phyloP scores from a whole-genome alignment of 2,797 vertebrate species.

The Rhinophrynus dorsalis region DNA sequence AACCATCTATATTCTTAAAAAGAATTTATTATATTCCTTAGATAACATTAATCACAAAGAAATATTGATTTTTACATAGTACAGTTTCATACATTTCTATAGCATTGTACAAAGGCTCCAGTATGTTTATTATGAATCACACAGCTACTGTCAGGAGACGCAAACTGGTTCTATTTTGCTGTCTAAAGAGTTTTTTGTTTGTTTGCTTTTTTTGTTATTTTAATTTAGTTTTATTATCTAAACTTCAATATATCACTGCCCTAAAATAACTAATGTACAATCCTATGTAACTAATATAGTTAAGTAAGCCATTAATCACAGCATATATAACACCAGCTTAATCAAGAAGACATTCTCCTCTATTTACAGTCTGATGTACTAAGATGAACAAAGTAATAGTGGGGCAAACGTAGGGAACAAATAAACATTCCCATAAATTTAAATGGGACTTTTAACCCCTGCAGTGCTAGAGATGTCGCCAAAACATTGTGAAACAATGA shows the following conservation, averaged over 20 bases:
- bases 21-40: neutral
- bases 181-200: neutral
- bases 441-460: no score
- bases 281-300: neutral
- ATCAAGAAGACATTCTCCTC: neutral
- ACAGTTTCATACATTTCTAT: neutral
- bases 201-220: no score
- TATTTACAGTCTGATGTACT: no score
- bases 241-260: neutral
- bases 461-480: no score
- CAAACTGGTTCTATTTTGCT: neutral
- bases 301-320: neutral
- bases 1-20: neutral
- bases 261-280: neutral
- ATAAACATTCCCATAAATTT: no score
- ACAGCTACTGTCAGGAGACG: neutral
- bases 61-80: neutral
- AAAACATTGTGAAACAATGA: no score
- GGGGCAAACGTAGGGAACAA: no score
- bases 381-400: no score
- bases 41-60: neutral
- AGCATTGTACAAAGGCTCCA: neutral
- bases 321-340: neutral
- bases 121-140: neutral
- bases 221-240: neutral